phyloP scores from a whole-genome alignment of 2,888 invertebrate species.

The Lepetodrilus schrolli region DNA sequence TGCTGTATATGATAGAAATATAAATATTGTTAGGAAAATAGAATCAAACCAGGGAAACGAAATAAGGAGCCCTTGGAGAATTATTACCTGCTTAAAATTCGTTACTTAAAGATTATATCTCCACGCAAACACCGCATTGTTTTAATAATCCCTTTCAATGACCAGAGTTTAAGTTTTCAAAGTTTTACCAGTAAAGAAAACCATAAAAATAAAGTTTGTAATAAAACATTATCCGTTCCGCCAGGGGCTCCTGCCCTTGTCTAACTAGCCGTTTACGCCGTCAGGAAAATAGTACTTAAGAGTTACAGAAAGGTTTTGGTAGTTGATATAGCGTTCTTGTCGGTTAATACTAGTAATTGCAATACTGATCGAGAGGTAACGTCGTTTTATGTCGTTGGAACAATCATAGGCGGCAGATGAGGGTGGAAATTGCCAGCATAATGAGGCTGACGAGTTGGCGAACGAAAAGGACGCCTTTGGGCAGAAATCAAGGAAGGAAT shows the following conservation, averaged over 20 bases:
- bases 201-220: conserved; percentile 9
- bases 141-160: not conserved
- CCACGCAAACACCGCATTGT: not conserved
- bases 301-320: conserved; percentile 27
- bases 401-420: conserved; percentile 18
- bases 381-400: conserved; percentile 15
- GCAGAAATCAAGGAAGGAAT: conserved; percentile 13
- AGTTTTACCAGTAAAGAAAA: conserved; percentile 4
- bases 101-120: not conserved
- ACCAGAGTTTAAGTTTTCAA: not conserved
- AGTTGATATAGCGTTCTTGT: not conserved
- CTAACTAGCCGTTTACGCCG: conserved; percentile 23
- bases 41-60: conserved; percentile 28
- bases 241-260: not conserved
- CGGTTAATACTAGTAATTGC: conserved; percentile 12
- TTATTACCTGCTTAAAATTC: conserved; percentile 2
- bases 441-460: conserved; percentile 18
- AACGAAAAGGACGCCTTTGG: conserved; percentile 16
- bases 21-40: conserved; percentile 30
- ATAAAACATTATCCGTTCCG: conserved; percentile 16
- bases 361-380: conserved; percentile 24
- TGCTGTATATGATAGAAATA: conserved; percentile 28
- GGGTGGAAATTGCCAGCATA: conserved; percentile 24
- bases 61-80: not conserved
- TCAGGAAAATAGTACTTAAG: conserved; percentile 27